phyloP scores from a whole-genome alignment of 2,797 vertebrate species.

The Vespertilio murinus region DNA sequence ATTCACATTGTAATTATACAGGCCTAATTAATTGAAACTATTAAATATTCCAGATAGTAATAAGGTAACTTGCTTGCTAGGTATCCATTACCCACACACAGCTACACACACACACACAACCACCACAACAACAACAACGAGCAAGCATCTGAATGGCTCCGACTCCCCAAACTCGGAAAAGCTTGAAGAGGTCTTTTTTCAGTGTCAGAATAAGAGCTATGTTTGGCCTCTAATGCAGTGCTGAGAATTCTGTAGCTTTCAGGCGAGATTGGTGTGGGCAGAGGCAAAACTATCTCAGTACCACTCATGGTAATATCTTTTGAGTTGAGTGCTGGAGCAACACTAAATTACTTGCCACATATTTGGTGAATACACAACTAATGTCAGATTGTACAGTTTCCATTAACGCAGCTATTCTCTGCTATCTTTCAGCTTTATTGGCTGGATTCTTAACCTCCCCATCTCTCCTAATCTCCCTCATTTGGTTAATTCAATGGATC shows the following conservation, averaged over 20 bases:
- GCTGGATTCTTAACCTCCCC: neutral
- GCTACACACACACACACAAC: neutral
- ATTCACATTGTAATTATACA: neutral
- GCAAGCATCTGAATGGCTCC: neutral
- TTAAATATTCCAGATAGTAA: neutral
- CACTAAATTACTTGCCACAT: neutral
- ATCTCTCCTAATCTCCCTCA: neutral
- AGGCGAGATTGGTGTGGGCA: neutral
- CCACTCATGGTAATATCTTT: constrained; percentile 26
- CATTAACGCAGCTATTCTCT: neutral
- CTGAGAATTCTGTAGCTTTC: neutral
- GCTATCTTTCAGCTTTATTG: neutral
- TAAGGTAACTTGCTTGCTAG: neutral
- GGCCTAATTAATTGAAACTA: constrained; percentile 1
- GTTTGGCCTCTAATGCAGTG: neutral
- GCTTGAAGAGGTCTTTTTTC: neutral
- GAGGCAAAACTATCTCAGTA: neutral
- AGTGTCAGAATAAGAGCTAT: constrained; percentile 21
- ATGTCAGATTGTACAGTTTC: neutral
- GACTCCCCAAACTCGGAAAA: neutral
- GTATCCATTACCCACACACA: neutral
- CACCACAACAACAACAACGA: neutral
- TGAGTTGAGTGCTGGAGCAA: neutral
- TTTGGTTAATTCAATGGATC: neutral
- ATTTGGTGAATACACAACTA: constrained; percentile 32